Evolutionary conservation across 1,140 invertebrate genomes (phyloP), one percentile per base, ranked within the genome.

Genomic region (Drosophila orena): DNA sequence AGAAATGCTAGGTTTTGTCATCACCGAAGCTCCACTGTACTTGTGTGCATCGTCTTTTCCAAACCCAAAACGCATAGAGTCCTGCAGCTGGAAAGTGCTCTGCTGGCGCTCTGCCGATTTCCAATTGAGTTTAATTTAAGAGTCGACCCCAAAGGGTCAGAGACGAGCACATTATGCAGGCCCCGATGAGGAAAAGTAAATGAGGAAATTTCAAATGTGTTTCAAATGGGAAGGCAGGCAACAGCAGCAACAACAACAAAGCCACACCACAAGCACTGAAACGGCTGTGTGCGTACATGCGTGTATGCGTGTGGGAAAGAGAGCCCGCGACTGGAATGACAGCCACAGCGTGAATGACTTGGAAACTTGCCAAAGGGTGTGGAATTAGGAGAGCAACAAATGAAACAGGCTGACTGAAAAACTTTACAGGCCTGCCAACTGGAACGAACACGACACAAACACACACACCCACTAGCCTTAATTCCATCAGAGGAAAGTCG

Each of bases 171-270:
- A 86, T 86, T 90, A 90, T 81, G 72, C 75, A 88, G 81, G 73
- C 77, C 35, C 47, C n/a, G 64, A 14, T 46, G 59, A 58, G 77
- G 66, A 64, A 71, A 86, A 79, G 50, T 79, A 91, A 86, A 79
- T 86, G 79, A 79, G 88, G 79, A 90, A 90, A 91, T 86, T 85
- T 88, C 79, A 81, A 90, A 90, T 91, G 85, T 85, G 81, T 79
- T 81, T 86, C 74, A 74, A 86, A 81, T 81, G 80, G 68, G 74
- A 64, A 81, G 56, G 38, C 56, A 14, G 79, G 70, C 64, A 77
- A 43, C 40, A 42, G 11, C 54, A 38, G 12, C 11, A 50, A 57
- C 61, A 79, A 59, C 52, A 64, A 59, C 22, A 72, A 70, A 61
- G 49, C 58, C 58, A 68, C 57, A 46, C 61, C 61, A 70, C 57